Evolutionary conservation across 2,888 invertebrate genomes (phyloP).

Genomic region (Dinocampus coccinellae): DNA sequence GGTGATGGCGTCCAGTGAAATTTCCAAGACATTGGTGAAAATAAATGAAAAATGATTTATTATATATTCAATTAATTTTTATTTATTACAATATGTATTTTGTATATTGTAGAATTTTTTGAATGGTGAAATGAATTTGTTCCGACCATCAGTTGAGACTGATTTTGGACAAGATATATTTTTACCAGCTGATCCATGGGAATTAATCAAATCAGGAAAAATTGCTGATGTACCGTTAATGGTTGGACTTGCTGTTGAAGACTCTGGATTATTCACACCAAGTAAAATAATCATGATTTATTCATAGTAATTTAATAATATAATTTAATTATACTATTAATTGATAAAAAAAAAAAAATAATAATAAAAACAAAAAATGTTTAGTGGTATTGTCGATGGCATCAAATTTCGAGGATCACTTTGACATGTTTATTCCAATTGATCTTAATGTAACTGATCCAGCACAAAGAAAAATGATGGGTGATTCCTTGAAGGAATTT

Average conservation of each 20-base stretch:
- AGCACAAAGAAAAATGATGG: slow-evolving; percentile 45
- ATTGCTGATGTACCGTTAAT: slow-evolving; percentile 60
- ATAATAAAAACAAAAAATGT: slow-evolving; percentile 19
- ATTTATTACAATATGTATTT: not conserved
- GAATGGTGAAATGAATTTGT: slow-evolving; percentile 51
- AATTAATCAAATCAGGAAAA: slow-evolving; percentile 57
- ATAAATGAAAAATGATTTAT: slow-evolving; percentile 10
- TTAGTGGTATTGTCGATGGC: slow-evolving; percentile 51
- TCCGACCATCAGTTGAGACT: slow-evolving; percentile 58
- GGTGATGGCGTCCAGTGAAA: slow-evolving; percentile 48
- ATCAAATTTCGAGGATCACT: slow-evolving; percentile 55
- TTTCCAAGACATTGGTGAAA: slow-evolving; percentile 49
- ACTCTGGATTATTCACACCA: slow-evolving; percentile 49
- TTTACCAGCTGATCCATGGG: slow-evolving; percentile 60
- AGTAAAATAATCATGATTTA: slow-evolving; percentile 46
- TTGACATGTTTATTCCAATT: slow-evolving; percentile 58
- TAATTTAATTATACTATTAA: not conserved
- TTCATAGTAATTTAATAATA: not conserved
- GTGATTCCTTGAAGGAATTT: slow-evolving; percentile 53
- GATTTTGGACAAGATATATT: slow-evolving; percentile 60
- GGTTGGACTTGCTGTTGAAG: slow-evolving; percentile 54
- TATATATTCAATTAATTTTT: not conserved
- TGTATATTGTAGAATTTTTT: slow-evolving; percentile 49
- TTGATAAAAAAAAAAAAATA: slow-evolving; percentile 21
- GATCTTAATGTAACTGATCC: slow-evolving; percentile 60